Evolutionary conservation across 1,140 invertebrate genomes (phyloP), one percentile per base, ranked within the genome.

Genomic region (Portunus trituberculatus): DNA sequence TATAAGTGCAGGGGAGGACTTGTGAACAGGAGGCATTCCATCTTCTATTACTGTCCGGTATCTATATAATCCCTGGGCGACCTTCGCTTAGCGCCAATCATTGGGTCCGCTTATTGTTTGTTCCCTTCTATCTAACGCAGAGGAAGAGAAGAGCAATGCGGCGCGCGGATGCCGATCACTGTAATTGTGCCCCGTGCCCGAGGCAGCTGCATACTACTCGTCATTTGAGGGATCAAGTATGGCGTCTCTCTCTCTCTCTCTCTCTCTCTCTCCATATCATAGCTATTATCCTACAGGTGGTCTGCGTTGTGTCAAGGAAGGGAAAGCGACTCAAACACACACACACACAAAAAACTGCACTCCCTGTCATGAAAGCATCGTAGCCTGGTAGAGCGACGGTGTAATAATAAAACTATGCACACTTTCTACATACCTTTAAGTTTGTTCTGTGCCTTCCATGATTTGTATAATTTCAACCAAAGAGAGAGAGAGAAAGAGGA

Each of bases 41-140:
- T 48, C 48, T 90, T 46, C 88, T 46, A 46, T 90, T 90, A 45
- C n/a, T 46, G n/a, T 32, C 20, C n/a, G 31, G 86, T 88, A 45
- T 88, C 20, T 46, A 45, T 32, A 59, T 88, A 20, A 46, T 88
- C 45, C n/a, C 86, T 1, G 16, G 6, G 25, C 6, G 67, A 88
- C 45, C 28, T 25, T 88, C 86, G 10, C 29, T 32, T 76, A 76
- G n/a, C 16, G 67, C 25, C 20, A 0, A 25, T 76, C 67, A 76
- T 76, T 76, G 67, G 67, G 20, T 76, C 67, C 25, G 25, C 67
- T 76, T 76, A n/a, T n/a, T 76, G 67, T n/a, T 76, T 76, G 67
- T n/a, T 76, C 67, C 67, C 20, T 25, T 76, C 25, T 20, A 8
- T 76, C 12, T 25, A 20, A 59, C 52, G 12, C 20, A 10, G 52